Evolutionary conservation across 2,797 vertebrate species (phyloP), one percentile per base, ranked within the genome.

Genomic region (Mico argentatus): DNA sequence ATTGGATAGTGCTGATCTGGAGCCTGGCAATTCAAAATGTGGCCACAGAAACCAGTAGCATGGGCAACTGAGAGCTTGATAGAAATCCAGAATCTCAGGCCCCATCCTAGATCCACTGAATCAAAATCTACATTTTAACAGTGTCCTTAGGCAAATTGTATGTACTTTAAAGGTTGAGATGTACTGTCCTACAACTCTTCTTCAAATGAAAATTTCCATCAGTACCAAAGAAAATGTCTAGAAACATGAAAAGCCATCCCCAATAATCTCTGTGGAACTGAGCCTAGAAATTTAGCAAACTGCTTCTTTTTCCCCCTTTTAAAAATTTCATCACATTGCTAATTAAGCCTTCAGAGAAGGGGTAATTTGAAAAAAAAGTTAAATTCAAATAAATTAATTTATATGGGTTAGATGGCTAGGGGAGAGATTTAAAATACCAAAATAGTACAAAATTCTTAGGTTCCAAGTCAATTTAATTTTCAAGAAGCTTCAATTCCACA

Each of bases 401-500:
- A 79, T 95, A 90, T 96, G 88, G 41, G n/a, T 94, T 57, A 27
- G 57, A 86, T 92, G 26, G 24, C 27, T 57, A 91, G 44, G 57
- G 70, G 26, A 93, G 57, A 96, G 33, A 81, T 52, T 88, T 95
- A 48, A 95, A 96, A 81, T 88, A 96, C 19, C 27, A 90, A 90
- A 81, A 76, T 96, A 94, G 82, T 26, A 76, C 6, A 64, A 72
- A 73, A 59, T 46, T 75, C 86, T 93, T 88, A 48, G 50, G 94
- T 96, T 95, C 73, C 33, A 26, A 79, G n/a, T 88, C 1, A 75
- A 87, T 96, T 97, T 94, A 75, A 84, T 93, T 95, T 97, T 93
- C 57, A 96, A 95, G 36, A 44, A 75, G 30, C 22, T 94, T 93
- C 48, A 85, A n/a, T 94, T 30, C 75, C 24, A 55, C 57, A n/a